Base-by-base conservation (phyloP, 2,888 invertebrate species). In the Lomographa bimaculata region DNA sequence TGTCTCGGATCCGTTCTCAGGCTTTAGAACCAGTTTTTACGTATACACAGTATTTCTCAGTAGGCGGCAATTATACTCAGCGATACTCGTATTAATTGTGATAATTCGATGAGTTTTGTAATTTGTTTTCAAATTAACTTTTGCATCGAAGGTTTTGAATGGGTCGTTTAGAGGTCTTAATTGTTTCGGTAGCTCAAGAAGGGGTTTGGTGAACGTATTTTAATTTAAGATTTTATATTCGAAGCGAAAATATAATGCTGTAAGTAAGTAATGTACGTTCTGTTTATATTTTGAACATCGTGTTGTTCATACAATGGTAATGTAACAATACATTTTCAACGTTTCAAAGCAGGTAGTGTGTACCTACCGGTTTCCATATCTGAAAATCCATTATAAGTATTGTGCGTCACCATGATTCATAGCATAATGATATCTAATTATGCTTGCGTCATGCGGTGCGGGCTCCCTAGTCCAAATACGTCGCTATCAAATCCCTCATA, bases 1-100 rank as follows among this genome's bases (percentile, higher is more conserved):
- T 66, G 63, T 63, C 63, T 64, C 63, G 58, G 54, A 59, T 63
- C 57, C 63, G 57, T 64, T 29, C 59, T 54, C 67, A 54, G 36
- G 51, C 32, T 43, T 23, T 46, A 57, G 50, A 72, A 78, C 79
- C 69, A 62, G 76, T 77, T 76, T 70, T 61, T 50, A 59, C 68
- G 64, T 64, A 14, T 14, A n/a, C n/a, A n/a, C n/a, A n/a, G n/a
- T n/a, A 66, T 70, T 64, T 67, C 54, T 61, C 49, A 57, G 60
- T 63, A 60, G 63, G 54, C 50, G 51, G 63, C 63, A 71, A 69
- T 70, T 68, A 68, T 66, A 62, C 54, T 57, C 42, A 56, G 7
- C 27, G 46, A 41, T 50, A 50, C 46, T 50, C 32, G 29, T 46
- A 47, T 57, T 60, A 60, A 64, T 65, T 65, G 50, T 58, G 50